These are phyloP conservation scores for Agapetus fuscipes DNA, from an alignment of 2,888 invertebrate species.

Conservation along the genomic window DNA sequence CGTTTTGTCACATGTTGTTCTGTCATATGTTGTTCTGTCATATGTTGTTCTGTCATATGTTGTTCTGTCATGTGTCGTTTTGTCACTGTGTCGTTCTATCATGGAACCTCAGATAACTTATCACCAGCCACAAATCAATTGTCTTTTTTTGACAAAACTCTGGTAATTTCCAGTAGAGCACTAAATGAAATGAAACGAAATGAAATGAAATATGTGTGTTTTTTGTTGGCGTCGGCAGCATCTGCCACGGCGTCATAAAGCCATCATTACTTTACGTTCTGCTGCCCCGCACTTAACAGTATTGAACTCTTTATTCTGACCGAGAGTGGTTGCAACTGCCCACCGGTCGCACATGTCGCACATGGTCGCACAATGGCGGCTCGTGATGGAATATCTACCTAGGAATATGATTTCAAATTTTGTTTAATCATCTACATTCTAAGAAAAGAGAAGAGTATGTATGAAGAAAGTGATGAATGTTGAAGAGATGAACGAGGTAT, in stretches of 20 bases:
- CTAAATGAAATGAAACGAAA: conserved; percentile 14
- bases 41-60: no score
- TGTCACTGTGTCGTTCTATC: no score
- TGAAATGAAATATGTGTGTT: conserved; percentile 14
- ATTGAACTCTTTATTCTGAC: conserved; percentile 3
- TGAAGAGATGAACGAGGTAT: no score
- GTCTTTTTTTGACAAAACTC: conserved; percentile 10
- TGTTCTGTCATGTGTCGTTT: no score
- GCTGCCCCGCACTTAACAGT: conserved; percentile 13
- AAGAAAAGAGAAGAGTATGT: no score
- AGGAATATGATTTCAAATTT: background rate
- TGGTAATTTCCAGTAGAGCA: conserved; percentile 12
- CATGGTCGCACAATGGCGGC: background rate
- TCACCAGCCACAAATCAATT: conserved; percentile 16
- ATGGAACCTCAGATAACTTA: no score
- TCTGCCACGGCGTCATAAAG: conserved; percentile 20
- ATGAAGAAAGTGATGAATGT: no score
- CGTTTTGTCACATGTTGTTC: no score
- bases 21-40: no score
- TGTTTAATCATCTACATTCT: background rate
- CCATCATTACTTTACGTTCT: conserved; percentile 20
- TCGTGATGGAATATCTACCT: background rate
- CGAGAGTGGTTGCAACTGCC: background rate
- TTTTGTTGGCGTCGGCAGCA: conserved; percentile 9
- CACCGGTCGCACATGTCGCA: background rate